Evolutionary conservation across 2,888 invertebrate genomes (phyloP).

Genomic region (Dromius quadrimaculatus): DNA sequence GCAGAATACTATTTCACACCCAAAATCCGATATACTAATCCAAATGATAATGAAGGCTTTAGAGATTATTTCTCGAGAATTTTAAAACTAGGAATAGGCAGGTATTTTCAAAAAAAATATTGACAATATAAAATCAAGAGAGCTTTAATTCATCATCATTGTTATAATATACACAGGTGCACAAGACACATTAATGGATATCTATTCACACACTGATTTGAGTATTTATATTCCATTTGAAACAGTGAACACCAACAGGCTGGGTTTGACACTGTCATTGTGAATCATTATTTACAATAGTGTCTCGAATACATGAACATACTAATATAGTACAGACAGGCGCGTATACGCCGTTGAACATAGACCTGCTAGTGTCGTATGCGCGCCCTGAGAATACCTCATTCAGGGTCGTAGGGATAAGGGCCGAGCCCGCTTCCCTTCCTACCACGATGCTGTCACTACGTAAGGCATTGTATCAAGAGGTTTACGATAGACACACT

Average conservation of each 20-base stretch:
- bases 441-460: slow-evolving; percentile 48
- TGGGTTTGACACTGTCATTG: slow-evolving; percentile 52
- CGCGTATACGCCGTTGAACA: slow-evolving; percentile 36
- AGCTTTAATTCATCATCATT: slow-evolving; percentile 63
- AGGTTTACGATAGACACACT: slow-evolving; percentile 50
- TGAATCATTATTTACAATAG: slow-evolving; percentile 52
- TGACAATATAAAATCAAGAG: slow-evolving; percentile 66
- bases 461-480: slow-evolving; percentile 51
- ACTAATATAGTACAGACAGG: slow-evolving; percentile 50
- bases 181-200: slow-evolving; percentile 53
- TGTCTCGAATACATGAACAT: slow-evolving; percentile 51
- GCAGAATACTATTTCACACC: too few species aligned
- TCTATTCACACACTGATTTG: slow-evolving; percentile 53
- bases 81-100: too few species aligned
- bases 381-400: slow-evolving; percentile 43
- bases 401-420: slow-evolving; percentile 8
- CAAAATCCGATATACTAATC: too few species aligned
- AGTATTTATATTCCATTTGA: slow-evolving; percentile 50
- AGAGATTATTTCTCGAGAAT: too few species aligned
- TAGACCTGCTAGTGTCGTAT: slow-evolving; percentile 51
- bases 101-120: too few species aligned
- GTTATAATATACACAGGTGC: slow-evolving; percentile 53
- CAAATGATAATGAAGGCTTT: too few species aligned
- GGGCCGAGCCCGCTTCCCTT: slow-evolving; percentile 35
- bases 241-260: slow-evolving; percentile 53